Conservation (phyloP, 2,888 invertebrate genomes). For the Dynastes maya region DNA sequence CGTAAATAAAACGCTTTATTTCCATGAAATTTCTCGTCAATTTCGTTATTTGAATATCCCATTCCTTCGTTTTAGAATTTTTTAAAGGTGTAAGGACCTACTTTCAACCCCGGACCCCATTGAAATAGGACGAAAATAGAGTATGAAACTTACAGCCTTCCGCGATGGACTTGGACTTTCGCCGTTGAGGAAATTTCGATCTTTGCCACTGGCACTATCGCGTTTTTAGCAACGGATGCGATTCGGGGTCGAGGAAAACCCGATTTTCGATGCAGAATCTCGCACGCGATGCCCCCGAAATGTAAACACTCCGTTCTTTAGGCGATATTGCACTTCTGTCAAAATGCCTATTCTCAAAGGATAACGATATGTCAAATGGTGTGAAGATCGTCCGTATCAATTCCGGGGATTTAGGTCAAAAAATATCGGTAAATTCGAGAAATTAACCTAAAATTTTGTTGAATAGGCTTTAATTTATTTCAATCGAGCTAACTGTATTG, state of each 20-base stretch:
- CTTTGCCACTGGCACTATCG: slow-evolving; percentile 18
- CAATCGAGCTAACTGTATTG: too few relatives aligned
- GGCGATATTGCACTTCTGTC: slow-evolving; percentile 41
- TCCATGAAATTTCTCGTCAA: too few relatives aligned
- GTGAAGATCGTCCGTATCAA: slow-evolving; percentile 20
- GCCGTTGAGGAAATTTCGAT: not conserved
- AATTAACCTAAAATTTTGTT: too few relatives aligned
- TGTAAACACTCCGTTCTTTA: slow-evolving; percentile 40
- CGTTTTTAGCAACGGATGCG: not conserved
- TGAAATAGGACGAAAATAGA: slow-evolving; percentile 39
- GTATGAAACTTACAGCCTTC: slow-evolving; percentile 31
- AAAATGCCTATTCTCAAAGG: slow-evolving; percentile 30
- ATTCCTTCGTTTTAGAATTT: too few relatives aligned
- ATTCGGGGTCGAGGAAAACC: not conserved
- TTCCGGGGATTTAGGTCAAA: not conserved
- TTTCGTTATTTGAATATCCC: too few relatives aligned
- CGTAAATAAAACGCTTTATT: not conserved
- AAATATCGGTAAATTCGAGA: not conserved
- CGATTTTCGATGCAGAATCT: not conserved
- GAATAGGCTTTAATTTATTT: too few relatives aligned
- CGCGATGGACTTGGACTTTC: not conserved
- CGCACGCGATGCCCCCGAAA: not conserved
- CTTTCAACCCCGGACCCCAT: slow-evolving; percentile 15
- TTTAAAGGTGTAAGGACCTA: too few relatives aligned
- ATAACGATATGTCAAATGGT: slow-evolving; percentile 36